Evolutionary conservation across 2,113 vertebrate species (phyloP).

Genomic region (Spilogale gracilis): DNA sequence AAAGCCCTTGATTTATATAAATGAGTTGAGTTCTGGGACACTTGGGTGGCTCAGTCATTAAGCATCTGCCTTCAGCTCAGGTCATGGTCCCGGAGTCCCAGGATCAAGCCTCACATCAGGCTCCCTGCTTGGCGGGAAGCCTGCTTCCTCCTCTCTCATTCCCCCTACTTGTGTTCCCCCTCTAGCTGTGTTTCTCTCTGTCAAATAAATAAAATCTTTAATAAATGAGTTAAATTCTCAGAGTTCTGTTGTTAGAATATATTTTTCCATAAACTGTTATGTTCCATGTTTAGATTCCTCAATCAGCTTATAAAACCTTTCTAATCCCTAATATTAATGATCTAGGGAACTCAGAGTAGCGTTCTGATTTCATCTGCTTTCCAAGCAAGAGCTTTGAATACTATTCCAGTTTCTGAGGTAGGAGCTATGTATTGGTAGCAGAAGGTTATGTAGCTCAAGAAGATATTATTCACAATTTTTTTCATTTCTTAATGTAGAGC

Average conservation of each 20-base stretch:
- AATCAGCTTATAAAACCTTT: neutral
- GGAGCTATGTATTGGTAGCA: neutral
- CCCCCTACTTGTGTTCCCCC: too few relatives aligned
- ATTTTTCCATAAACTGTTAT: constrained; percentile 5
- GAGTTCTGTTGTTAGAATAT: neutral
- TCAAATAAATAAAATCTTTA: too few relatives aligned
- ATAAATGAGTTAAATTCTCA: neutral
- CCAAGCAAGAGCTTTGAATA: neutral
- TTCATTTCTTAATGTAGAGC: neutral
- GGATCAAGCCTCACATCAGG: too few relatives aligned
- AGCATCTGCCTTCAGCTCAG: too few relatives aligned
- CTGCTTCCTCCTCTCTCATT: too few relatives aligned
- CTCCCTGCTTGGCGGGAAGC: too few relatives aligned
- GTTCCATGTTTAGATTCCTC: neutral
- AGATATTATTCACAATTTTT: neutral
- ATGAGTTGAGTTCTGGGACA: neutral
- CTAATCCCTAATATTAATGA: neutral
- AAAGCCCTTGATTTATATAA: neutral
- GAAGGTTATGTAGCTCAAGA: neutral
- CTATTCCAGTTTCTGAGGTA: neutral
- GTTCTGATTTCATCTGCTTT: neutral
- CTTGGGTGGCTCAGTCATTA: too few relatives aligned
- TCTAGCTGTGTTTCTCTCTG: too few relatives aligned
- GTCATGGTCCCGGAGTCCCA: too few relatives aligned
- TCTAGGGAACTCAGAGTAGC: neutral